Evolutionary conservation across 2,113 vertebrate species (phyloP).

Genomic region (Menidia beryllina): DNA sequence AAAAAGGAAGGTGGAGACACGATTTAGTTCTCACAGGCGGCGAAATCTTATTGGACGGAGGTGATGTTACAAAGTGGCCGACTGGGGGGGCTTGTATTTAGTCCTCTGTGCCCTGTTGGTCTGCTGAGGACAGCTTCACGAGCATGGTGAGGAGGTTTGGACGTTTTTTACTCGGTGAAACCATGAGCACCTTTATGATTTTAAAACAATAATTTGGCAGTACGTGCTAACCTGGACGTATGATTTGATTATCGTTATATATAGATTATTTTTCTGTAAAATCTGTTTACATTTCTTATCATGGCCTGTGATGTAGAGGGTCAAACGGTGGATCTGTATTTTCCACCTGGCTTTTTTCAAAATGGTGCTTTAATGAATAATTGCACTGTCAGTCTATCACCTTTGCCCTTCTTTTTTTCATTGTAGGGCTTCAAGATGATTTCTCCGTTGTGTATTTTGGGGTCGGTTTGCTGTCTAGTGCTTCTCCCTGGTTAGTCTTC

Average conservation of each 20-base stretch:
- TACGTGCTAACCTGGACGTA: too few species aligned
- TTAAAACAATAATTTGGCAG: too few species aligned
- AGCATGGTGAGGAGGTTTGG: slow-evolving; percentile 62
- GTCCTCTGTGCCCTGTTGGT: slow-evolving; percentile 17
- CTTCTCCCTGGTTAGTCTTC: slow-evolving; percentile 72
- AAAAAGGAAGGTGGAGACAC: slow-evolving; percentile 53
- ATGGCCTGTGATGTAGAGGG: too few species aligned
- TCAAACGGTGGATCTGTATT: too few species aligned
- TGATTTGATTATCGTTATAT: too few species aligned
- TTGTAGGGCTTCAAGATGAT: slow-evolving; percentile 73
- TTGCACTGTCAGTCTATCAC: too few species aligned
- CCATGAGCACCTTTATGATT: too few species aligned
- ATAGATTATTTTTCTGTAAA: too few species aligned
- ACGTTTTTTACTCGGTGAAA: neutral
- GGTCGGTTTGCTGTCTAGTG: slow-evolving; percentile 63
- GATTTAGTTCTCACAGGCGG: slow-evolving; percentile 8
- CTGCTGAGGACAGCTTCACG: slow-evolving; percentile 51
- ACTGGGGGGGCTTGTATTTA: slow-evolving; percentile 68
- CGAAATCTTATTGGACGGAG: slow-evolving; percentile 60
- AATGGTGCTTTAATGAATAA: too few species aligned
- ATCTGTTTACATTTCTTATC: too few species aligned
- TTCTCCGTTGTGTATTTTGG: slow-evolving; percentile 55
- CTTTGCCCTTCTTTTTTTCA: neutral
- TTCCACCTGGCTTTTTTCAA: too few species aligned
- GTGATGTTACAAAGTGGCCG: slow-evolving; percentile 19